Base-by-base conservation (phyloP, 1,140 invertebrate species). In the Danaus melanippus region DNA sequence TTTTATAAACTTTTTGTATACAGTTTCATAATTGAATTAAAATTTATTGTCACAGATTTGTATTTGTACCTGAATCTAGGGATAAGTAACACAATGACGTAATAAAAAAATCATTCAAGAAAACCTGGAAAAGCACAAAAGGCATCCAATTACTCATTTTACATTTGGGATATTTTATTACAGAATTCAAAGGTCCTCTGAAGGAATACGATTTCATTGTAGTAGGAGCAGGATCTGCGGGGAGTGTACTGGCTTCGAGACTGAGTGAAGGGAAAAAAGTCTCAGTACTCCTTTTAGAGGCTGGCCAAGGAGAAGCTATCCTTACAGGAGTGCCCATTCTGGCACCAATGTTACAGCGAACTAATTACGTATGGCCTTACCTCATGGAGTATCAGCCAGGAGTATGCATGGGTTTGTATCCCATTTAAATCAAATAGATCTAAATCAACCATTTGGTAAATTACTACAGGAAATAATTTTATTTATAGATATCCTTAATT, bases 281-380 rank as follows among this genome's bases (percentile, higher is more conserved):
- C 69, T 89, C 88, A 7, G 89, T 94, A 2, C 74, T 94, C 9
- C 64, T 94, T 0, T 46, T 94, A 12, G 91, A 92, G 74, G 90
- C 90, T 8, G 91, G 91, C 50, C 80, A 78, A n/a, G 89, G 91
- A 42, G 93, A 93, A 66, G 89, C 87, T 0, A 84, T 89, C 32
- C 58, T 93, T 2, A 91, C 91, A 0, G 92, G 93, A 45, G 79
- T 96, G 11, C 95, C 95, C 0, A 76, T 92, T 6, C 59, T 94
- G 46, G 93, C 93, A 57, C 91, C 93, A 0, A 75, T 91, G 3
- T 84, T 96, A 0, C 93, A 95, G 67, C 80, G 89, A 17, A 90
- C 90, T 1, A 85, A 90, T 1, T 87, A 92, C 44, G 93, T 95
- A 62, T 96, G 94, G 94, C 88, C 90, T 44, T 95, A 93, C 62